A percentile compares a stretch with the other conserved stretches of the same genome.
Evolutionary conservation across 2,113 vertebrate genomes (phyloP).

Genomic region (Otolemur garnettii): DNA sequence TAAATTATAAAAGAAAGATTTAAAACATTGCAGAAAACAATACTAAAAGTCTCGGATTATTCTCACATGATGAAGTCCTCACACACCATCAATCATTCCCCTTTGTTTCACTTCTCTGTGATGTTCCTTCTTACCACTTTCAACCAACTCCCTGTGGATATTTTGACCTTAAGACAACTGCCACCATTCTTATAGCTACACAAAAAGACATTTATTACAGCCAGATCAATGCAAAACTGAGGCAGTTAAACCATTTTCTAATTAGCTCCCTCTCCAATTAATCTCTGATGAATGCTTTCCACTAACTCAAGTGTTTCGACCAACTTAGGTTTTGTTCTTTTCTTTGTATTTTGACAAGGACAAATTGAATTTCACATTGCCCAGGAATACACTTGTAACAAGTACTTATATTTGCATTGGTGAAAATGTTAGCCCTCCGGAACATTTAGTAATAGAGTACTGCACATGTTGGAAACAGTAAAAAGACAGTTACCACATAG

Average conservation of each 20-base stretch:
- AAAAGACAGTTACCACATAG: conserved; percentile 55
- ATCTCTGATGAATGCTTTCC: conserved; percentile 72
- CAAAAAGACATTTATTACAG: conserved; percentile 72
- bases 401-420: conserved; percentile 66
- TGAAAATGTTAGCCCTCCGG: conserved; percentile 40
- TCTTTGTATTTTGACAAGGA: conserved; percentile 75
- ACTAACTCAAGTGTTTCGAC: conserved; percentile 45
- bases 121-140: conserved; percentile 65
- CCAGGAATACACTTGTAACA: conserved; percentile 61
- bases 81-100: conserved; percentile 60
- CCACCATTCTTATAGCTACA: conserved; percentile 62
- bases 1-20: background rate
- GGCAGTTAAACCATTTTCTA: conserved; percentile 75
- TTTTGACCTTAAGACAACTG: conserved; percentile 69
- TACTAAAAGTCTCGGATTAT: conserved; percentile 52
- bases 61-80: conserved; percentile 58
- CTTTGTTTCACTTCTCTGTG: conserved; percentile 59
- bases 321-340: conserved; percentile 72
- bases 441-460: conserved; percentile 59
- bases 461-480: conserved; percentile 68
- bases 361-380: conserved; percentile 66
- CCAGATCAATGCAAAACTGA: conserved; percentile 73
- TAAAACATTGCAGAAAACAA: conserved; percentile 52
- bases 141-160: conserved; percentile 70
- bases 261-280: conserved; percentile 66